A percentile compares a stretch with the other conserved stretches of the same genome.
phyloP scores from a whole-genome alignment of 2,113 vertebrate genomes.

The Lasiurus cinereus region DNA sequence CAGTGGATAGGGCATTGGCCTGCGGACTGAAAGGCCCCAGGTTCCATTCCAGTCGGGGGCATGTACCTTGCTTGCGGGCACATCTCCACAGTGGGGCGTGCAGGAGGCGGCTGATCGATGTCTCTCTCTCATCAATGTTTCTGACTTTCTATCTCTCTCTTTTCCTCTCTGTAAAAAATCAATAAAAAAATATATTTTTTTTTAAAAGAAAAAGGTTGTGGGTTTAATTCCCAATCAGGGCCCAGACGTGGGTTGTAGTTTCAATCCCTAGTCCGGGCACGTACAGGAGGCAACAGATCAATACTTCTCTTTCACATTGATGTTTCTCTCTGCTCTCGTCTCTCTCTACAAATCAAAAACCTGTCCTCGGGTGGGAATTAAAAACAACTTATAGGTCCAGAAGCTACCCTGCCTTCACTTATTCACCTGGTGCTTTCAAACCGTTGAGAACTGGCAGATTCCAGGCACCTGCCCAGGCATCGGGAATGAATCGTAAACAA shows the following conservation, averaged over 20 bases:
- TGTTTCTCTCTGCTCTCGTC: neutral
- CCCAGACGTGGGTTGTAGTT: neutral
- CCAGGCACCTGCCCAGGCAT: neutral
- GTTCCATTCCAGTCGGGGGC: too few relatives aligned
- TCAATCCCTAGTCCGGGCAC: neutral
- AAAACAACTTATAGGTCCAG: neutral
- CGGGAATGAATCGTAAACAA: neutral
- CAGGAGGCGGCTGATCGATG: too few relatives aligned
- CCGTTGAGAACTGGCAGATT: neutral
- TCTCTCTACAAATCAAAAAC: neutral
- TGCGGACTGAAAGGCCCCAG: too few relatives aligned
- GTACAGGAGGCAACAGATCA: neutral
- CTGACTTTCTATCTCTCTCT: too few relatives aligned
- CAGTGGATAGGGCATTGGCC: too few relatives aligned
- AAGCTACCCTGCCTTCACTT: neutral
- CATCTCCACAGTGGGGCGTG: too few relatives aligned
- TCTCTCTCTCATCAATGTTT: too few relatives aligned
- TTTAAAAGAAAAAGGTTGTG: neutral
- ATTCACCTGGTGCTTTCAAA: conserved; percentile 17
- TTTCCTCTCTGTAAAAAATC: too few relatives aligned
- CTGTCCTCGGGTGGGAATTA: neutral
- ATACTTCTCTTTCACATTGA: neutral
- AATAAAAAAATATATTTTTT: too few relatives aligned
- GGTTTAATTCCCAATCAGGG: neutral
- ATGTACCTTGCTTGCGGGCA: too few relatives aligned